These are phyloP conservation scores for Kryptolebias ocellatus DNA, from an alignment of 2,797 vertebrate genomes.

Conservation along the genomic window DNA sequence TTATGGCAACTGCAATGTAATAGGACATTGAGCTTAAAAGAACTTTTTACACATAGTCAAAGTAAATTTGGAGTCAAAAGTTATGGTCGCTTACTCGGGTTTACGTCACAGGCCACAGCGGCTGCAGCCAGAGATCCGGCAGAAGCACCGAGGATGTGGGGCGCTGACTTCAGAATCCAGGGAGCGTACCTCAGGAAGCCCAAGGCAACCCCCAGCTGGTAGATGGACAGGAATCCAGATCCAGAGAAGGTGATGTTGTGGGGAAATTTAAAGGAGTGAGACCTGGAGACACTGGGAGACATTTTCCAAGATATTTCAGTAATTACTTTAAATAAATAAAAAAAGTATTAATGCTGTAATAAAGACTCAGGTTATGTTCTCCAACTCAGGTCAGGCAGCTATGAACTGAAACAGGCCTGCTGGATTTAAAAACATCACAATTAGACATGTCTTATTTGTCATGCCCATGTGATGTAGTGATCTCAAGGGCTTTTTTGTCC, in stretches of 20 bases:
- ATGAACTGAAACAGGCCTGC: not conserved
- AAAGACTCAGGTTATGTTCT: not conserved
- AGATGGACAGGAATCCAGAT: conserved; percentile 89
- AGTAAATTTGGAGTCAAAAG: not conserved
- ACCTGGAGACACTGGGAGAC: conserved; percentile 44
- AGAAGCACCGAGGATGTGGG: conserved; percentile 86
- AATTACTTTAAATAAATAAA: not conserved
- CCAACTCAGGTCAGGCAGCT: not conserved
- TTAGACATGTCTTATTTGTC: conserved; percentile 62
- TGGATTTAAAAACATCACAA: conserved; percentile 40
- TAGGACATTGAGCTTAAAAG: not conserved
- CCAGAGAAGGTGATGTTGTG: conserved; percentile 85
- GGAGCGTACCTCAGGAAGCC: conserved; percentile 85
- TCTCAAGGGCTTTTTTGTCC: conserved; percentile 28
- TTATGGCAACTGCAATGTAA: conserved; percentile 58
- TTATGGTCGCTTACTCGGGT: conserved; percentile 62
- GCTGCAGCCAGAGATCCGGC: conserved; percentile 89
- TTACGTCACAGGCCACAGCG: conserved; percentile 83
- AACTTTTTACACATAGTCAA: not conserved
- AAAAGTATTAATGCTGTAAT: not conserved
- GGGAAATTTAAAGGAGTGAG: conserved; percentile 36
- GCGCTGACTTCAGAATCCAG: conserved; percentile 79
- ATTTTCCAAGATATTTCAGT: conserved; percentile 42
- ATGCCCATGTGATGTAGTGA: conserved; percentile 58
- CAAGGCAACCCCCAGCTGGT: conserved; percentile 89